Base-by-base conservation (phyloP, 35 echinoderm and acorn worm genomes). In the Apostichopus californicus region DNA sequence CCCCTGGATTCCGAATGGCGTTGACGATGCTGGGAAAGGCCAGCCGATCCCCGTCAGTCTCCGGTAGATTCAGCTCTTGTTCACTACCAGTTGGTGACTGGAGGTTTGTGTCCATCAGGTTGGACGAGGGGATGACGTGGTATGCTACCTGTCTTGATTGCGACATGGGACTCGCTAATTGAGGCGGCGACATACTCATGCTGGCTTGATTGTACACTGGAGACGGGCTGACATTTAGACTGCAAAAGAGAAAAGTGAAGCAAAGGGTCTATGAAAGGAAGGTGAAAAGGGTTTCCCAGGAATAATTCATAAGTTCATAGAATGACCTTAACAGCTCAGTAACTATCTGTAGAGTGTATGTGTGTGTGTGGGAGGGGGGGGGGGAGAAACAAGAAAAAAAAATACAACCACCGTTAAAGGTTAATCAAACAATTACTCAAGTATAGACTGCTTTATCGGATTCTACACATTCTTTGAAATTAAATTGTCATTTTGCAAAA, bases 11-110 rank as follows among this genome's bases (percentile, higher is more conserved):
- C 58, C 81, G 55, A 17, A 58, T 85, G 5, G 81, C 55, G 23
- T 85, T 25, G 81, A 85, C 63, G 14, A 85, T 85, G 18, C 58
- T 17, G 17, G 81, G 81, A 58, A 85, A 85, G 22, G 81, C 81
- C 5, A 85, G 8, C 5, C 56, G 55, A 57, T 85, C 81, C 57
- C n/a, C 20, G 1, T 7, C 81, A 46, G 34, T 46, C 9, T 75
- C 17, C 3, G 57, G 81, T 59, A 85, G 1, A 23, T 23, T 85
- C 55, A 58, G 57, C 7, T 18, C 52, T 58, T 85, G 81, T 6
- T 18, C 20, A 20, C 71, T 75, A 18, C 64, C 18, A 58, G 81
- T 21, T 59, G 81, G 54, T 3, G 80, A 83, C 55, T 46, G 80
- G 15, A 56, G 55, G 8, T 83, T 83, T 6, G 34, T 56, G 6